These are phyloP conservation scores for Mechanitis messenoides DNA, from an alignment of 2,888 invertebrate genomes.

Conservation along the genomic window DNA sequence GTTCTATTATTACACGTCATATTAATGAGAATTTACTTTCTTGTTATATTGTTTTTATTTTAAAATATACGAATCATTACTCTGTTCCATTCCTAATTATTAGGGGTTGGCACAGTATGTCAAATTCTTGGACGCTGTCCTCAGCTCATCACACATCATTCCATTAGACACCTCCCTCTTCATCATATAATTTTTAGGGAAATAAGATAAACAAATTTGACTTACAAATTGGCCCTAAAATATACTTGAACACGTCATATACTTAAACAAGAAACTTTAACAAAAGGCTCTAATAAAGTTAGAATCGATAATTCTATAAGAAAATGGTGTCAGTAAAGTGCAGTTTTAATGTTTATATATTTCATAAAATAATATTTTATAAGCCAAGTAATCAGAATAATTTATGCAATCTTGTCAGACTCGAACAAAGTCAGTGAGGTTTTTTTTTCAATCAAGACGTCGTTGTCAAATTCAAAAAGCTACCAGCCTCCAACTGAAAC, in stretches of 20 bases:
- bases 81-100: too few species aligned
- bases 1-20: too few species aligned
- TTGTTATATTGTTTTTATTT: too few species aligned
- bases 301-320: slow-evolving; percentile 1
- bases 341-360: not conserved
- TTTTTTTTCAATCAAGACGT: not conserved
- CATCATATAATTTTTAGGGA: not conserved
- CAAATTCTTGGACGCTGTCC: too few species aligned
- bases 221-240: slow-evolving; percentile 3
- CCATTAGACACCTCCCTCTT: too few species aligned
- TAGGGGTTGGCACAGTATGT: too few species aligned
- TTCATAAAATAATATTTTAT: too few species aligned
- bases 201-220: slow-evolving; percentile 4
- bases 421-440: not conserved
- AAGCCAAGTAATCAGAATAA: not conserved
- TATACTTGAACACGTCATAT: not conserved
- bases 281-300: not conserved
- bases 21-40: too few species aligned
- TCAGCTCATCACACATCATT: too few species aligned
- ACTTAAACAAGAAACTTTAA: not conserved
- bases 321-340: not conserved
- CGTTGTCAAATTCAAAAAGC: not conserved
- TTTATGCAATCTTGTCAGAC: not conserved
- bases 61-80: too few species aligned
- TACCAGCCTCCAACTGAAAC: not conserved